phyloP scores from a whole-genome alignment of 2,113 vertebrate species.

The Hippocampus comes region DNA sequence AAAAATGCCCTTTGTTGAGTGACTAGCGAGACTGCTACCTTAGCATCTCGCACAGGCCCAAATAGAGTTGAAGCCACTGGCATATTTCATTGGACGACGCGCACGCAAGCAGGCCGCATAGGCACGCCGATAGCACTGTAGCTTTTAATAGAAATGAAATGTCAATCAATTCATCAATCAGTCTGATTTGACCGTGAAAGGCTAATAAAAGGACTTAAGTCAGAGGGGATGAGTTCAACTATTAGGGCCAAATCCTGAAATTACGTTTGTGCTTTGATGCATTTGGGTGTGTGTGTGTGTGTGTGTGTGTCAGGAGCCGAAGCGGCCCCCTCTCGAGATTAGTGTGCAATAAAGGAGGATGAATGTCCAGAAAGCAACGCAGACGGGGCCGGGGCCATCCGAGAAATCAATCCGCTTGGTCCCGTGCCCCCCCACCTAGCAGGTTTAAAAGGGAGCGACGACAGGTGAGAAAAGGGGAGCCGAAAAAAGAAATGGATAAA shows the following conservation, averaged over 20 bases:
- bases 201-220: conserved; percentile 48
- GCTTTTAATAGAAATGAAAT: conserved; percentile 48
- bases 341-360: conserved; percentile 70
- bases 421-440: conserved; percentile 42
- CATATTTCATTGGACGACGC: neutral
- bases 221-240: conserved; percentile 17
- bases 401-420: conserved; percentile 67
- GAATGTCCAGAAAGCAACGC: conserved; percentile 50
- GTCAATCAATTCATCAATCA: conserved; percentile 43
- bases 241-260: conserved; percentile 38
- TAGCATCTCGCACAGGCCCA: neutral
- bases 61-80: neutral
- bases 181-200: conserved; percentile 27
- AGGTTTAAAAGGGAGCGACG: conserved; percentile 65
- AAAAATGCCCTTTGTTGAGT: neutral
- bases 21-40: neutral
- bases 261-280: conserved; percentile 16
- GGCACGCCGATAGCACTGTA: neutral
- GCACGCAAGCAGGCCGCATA: neutral
- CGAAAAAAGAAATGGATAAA: conserved; percentile 31
- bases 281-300: too few species aligned
- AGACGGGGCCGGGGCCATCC: conserved; percentile 55
- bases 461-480: conserved; percentile 36
- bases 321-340: conserved; percentile 48
- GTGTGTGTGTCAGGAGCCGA: conserved; percentile 38